Evolutionary conservation across 2,888 invertebrate genomes (phyloP).

Genomic region (Lissocephala sabroskyi): DNA sequence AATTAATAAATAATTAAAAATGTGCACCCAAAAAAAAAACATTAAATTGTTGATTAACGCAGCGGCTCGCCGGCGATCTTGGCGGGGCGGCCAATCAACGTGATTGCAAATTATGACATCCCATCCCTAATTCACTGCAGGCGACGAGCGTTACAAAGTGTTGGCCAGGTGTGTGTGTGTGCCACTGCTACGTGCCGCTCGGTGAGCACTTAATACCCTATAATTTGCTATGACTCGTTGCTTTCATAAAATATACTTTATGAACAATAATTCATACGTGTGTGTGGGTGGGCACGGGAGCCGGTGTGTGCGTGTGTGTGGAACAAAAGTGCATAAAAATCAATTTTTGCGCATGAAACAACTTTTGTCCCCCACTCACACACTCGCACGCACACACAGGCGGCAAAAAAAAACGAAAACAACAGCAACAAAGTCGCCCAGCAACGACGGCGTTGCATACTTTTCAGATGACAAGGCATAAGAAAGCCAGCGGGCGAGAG

Average conservation of each 20-base stretch:
- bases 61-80: too few species aligned
- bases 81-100: too few species aligned
- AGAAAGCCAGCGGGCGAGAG: not conserved
- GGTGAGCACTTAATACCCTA: slow-evolving; percentile 54
- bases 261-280: slow-evolving; percentile 57
- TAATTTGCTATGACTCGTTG: slow-evolving; percentile 59
- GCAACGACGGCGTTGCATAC: slow-evolving; percentile 38
- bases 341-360: slow-evolving; percentile 57
- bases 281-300: slow-evolving; percentile 18
- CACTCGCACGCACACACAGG: slow-evolving; percentile 9
- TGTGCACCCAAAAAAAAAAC: too few species aligned
- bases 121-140: too few species aligned
- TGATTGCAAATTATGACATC: too few species aligned
- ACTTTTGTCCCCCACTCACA: slow-evolving; percentile 1
- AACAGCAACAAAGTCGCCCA: slow-evolving; percentile 49
- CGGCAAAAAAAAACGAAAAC: slow-evolving; percentile 31
- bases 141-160: slow-evolving; percentile 34
- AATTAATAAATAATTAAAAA: too few species aligned
- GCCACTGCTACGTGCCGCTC: slow-evolving; percentile 1
- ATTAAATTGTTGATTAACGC: too few species aligned
- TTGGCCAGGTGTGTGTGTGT: slow-evolving; percentile 10
- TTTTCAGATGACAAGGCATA: slow-evolving; percentile 49
- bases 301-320: slow-evolving; percentile 18
- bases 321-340: slow-evolving; percentile 57
- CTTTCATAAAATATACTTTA: slow-evolving; percentile 62